phyloP scores from a whole-genome alignment of 2,888 invertebrate genomes.

The Branchellion lobata region DNA sequence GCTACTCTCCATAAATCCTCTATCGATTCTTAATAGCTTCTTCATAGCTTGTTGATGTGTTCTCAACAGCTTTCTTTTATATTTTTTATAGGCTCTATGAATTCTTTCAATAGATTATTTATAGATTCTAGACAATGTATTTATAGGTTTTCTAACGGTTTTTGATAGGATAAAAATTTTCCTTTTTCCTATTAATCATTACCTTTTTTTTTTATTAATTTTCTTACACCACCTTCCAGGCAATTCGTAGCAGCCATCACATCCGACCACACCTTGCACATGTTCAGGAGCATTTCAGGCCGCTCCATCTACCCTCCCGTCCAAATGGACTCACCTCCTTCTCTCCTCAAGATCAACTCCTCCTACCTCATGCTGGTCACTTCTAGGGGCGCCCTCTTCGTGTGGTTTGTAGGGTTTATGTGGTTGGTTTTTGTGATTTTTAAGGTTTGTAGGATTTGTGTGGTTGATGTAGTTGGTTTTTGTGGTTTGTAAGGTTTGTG shows the following conservation, averaged over 20 bases:
- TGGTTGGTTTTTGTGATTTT: slow-evolving; percentile 3
- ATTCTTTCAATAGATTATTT: too few relatives aligned
- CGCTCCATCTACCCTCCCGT: slow-evolving; percentile 66
- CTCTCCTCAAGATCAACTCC: slow-evolving; percentile 66
- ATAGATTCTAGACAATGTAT: too few relatives aligned
- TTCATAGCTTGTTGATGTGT: slow-evolving; percentile 6
- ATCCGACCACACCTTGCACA: slow-evolving; percentile 71
- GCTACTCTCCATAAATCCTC: background rate
- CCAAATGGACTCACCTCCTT: slow-evolving; percentile 67
- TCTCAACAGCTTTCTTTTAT: too few relatives aligned
- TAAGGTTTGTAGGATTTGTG: too few relatives aligned
- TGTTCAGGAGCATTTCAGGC: slow-evolving; percentile 65
- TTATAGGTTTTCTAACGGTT: too few relatives aligned
- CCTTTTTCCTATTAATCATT: too few relatives aligned
- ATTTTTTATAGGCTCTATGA: too few relatives aligned
- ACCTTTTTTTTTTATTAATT: too few relatives aligned
- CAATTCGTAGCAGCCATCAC: slow-evolving; percentile 70
- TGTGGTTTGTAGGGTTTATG: slow-evolving; percentile 56
- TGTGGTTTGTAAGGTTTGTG: background rate
- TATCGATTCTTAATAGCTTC: background rate
- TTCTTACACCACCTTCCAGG: too few relatives aligned
- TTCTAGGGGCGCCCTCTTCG: slow-evolving; percentile 62
- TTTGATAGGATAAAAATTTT: too few relatives aligned
- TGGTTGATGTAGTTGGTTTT: background rate
- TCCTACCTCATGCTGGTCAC: slow-evolving; percentile 67